These are phyloP conservation scores for Lycocerus yunnanus DNA, from an alignment of 2,888 invertebrate species.

Conservation along the genomic window DNA sequence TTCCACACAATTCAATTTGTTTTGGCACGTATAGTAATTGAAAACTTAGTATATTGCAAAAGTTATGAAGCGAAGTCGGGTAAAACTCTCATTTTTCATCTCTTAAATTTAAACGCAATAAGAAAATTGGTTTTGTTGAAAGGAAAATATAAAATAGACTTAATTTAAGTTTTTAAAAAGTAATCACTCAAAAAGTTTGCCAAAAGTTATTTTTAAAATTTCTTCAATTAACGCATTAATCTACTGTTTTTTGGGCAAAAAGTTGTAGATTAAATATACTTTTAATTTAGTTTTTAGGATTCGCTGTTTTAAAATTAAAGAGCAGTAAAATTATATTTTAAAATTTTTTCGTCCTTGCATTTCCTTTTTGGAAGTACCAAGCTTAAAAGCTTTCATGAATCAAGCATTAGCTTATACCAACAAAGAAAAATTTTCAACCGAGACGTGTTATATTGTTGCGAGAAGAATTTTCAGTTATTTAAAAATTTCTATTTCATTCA, in stretches of 20 bases:
- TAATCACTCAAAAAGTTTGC: background rate
- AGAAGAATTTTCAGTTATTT: too few species aligned
- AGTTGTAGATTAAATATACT: background rate
- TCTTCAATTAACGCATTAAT: background rate
- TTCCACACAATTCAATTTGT: background rate
- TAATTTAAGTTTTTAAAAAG: background rate
- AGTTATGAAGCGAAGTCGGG: background rate
- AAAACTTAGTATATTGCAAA: background rate
- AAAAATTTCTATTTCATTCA: too few species aligned
- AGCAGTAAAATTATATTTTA: background rate
- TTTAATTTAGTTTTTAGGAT: background rate
- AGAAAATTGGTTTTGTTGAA: background rate
- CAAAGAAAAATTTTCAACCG: background rate
- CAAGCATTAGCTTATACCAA: background rate
- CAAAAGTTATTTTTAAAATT: background rate
- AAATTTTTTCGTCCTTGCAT: background rate
- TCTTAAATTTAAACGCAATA: background rate
- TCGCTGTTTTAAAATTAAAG: background rate
- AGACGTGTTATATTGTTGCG: background rate
- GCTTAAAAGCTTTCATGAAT: background rate
- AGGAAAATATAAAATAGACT: background rate
- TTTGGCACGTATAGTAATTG: background rate
- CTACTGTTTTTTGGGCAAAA: background rate
- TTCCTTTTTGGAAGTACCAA: background rate
- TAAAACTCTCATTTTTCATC: background rate